Evolutionary conservation across 2,797 vertebrate species (phyloP).

Genomic region (Sylvilagus floridanus): DNA sequence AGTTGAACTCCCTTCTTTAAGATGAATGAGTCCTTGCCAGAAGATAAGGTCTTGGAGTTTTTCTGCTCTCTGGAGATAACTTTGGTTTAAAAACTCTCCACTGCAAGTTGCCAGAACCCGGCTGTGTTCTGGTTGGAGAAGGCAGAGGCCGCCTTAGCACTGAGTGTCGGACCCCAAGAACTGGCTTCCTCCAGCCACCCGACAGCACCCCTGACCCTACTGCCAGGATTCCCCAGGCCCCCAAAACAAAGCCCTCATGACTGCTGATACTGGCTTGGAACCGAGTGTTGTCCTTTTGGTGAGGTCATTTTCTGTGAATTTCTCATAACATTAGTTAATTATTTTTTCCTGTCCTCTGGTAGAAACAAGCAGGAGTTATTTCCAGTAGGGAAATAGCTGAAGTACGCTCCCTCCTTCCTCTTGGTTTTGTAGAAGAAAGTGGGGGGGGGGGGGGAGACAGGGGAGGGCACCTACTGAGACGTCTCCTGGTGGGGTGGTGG

Average conservation of each 20-base stretch:
- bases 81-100: slow-evolving; percentile 35
- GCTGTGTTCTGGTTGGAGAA: not conserved
- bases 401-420: not conserved
- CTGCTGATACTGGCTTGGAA: not conserved
- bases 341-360: not conserved
- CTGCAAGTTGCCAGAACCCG: not conserved
- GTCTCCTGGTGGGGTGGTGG: not conserved
- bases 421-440: not conserved
- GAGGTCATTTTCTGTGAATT: not conserved
- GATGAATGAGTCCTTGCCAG: slow-evolving; percentile 49
- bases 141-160: rapidly evolving
- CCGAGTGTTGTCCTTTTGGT: not conserved
- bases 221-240: not conserved
- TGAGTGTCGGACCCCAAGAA: not conserved
- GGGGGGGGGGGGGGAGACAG: not conserved
- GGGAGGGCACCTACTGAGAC: not conserved
- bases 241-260: not conserved
- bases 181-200: rapidly evolving
- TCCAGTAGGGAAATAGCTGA: not conserved
- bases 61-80: not conserved
- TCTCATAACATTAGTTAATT: not conserved
- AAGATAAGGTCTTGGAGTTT: slow-evolving; percentile 48
- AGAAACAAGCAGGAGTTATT: slow-evolving; percentile 45
- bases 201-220: not conserved
- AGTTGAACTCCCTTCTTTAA: slow-evolving; percentile 16